These are phyloP conservation scores for Corydoras maculifer DNA, from an alignment of 2,113 vertebrate genomes.

Conservation along the genomic window DNA sequence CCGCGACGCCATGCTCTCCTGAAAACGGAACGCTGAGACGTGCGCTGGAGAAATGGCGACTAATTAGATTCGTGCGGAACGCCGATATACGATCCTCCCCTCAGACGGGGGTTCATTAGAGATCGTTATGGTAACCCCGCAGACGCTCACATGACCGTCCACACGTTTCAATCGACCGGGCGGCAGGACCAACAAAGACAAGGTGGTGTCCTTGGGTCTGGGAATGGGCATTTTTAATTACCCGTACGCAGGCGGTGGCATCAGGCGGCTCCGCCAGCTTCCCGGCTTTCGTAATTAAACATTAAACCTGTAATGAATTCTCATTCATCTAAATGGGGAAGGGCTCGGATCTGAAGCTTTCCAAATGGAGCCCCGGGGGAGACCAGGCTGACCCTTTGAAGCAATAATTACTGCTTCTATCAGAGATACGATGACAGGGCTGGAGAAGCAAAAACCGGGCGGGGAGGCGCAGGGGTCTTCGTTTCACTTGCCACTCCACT, in stretches of 20 bases:
- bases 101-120: constrained; percentile 68
- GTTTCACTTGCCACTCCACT: neutral
- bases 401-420: constrained; percentile 61
- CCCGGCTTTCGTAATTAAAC: constrained; percentile 58
- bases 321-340: constrained; percentile 58
- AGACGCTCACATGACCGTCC: too few species aligned
- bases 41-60: constrained; percentile 68
- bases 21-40: constrained; percentile 47
- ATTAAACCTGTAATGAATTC: constrained; percentile 62
- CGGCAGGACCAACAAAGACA: too few species aligned
- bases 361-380: constrained; percentile 55
- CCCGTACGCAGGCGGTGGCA: constrained; percentile 10
- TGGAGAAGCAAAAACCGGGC: constrained; percentile 42
- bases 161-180: too few species aligned
- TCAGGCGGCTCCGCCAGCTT: constrained; percentile 32
- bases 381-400: constrained; percentile 57
- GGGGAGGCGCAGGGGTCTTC: constrained; percentile 31
- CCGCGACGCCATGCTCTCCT: too few species aligned
- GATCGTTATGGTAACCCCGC: constrained; percentile 58
- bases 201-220: constrained; percentile 20
- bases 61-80: constrained; percentile 77
- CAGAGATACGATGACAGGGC: constrained; percentile 44
- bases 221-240: constrained; percentile 30
- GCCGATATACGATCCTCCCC: constrained; percentile 71
- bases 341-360: constrained; percentile 60